phyloP scores from a whole-genome alignment of 2,113 vertebrate genomes.

The Ciconia maguari region DNA sequence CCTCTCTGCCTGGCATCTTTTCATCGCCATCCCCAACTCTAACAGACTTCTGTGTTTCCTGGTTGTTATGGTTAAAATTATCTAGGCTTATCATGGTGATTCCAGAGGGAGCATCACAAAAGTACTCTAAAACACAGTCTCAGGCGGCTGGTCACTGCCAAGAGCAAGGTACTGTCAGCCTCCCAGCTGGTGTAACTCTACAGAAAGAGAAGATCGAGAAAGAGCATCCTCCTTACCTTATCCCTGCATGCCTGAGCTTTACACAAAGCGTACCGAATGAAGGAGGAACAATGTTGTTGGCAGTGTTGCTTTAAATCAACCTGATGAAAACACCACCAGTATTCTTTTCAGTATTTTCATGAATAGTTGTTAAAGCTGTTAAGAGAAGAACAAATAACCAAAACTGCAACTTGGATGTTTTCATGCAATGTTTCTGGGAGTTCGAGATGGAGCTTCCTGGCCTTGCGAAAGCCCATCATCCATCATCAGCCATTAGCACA shows the following conservation, averaged over 20 bases:
- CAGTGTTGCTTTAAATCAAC: neutral
- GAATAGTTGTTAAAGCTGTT: neutral
- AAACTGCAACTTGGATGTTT: neutral
- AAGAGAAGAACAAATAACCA: neutral
- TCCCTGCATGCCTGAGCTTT: fast-evolving
- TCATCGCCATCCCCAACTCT: neutral
- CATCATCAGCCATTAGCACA: fast-evolving
- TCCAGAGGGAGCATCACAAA: neutral
- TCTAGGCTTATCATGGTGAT: neutral
- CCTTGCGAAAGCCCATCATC: neutral
- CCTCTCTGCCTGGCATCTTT: too few relatives aligned
- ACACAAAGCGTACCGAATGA: fast-evolving
- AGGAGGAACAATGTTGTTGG: fast-evolving
- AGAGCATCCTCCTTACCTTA: too few relatives aligned
- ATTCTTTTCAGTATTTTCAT: neutral
- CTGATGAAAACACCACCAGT: fast-evolving
- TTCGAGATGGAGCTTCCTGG: neutral
- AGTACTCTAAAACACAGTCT: neutral
- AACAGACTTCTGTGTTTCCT: too few relatives aligned
- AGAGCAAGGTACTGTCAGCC: neutral
- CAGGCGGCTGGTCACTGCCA: neutral
- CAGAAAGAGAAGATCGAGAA: neutral
- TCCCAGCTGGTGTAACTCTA: fast-evolving
- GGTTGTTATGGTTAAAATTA: neutral
- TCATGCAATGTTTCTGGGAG: neutral